A percentile compares a stretch with the other conserved stretches of the same genome.
phyloP scores from a whole-genome alignment of 2,888 invertebrate genomes.

The Heliconius erato region DNA sequence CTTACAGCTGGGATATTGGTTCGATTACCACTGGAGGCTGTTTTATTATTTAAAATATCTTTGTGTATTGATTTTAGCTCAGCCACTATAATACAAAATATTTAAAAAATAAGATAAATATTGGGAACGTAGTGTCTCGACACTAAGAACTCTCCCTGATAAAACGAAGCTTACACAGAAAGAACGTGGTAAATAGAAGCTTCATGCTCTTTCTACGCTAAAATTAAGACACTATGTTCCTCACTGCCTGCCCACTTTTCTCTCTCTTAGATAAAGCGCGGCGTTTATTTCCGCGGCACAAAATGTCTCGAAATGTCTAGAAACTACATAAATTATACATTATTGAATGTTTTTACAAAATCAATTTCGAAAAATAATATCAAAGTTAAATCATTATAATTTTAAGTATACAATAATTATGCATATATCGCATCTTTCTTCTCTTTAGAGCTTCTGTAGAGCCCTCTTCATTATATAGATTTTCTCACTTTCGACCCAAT shows the following conservation, averaged over 20 bases:
- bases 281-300: no score
- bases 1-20: not conserved
- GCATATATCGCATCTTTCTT: not conserved
- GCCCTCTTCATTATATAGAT: not conserved
- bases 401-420: not conserved
- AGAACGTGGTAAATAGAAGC: no score
- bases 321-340: not conserved
- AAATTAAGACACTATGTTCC: no score
- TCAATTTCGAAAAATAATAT: not conserved
- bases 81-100: no score
- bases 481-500: constrained; percentile 30
- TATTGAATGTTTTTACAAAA: not conserved
- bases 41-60: no score
- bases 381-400: not conserved
- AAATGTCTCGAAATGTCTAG: no score
- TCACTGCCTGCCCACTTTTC: no score
- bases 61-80: no score
- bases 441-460: not conserved
- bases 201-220: no score
- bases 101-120: no score
- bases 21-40: not conserved
- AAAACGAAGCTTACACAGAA: not conserved
- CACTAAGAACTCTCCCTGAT: not conserved
- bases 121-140: not conserved
- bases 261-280: no score